A percentile compares a stretch with the other conserved stretches of the same genome.
These are phyloP conservation scores for Stegodyphus dumicola DNA, from an alignment of 1,140 invertebrate species.

Conservation along the genomic window DNA sequence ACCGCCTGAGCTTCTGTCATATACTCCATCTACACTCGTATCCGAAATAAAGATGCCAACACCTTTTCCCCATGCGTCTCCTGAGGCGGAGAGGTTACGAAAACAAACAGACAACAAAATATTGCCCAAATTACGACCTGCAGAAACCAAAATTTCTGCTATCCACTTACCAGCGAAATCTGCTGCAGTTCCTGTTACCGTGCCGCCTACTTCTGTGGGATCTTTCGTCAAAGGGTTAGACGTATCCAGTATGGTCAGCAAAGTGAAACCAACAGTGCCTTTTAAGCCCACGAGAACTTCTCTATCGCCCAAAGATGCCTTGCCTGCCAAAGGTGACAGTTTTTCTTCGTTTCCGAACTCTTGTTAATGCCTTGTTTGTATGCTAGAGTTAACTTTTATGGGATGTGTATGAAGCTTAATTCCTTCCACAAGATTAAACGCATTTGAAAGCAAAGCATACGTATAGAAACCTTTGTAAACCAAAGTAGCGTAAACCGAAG, in stretches of 20 bases:
- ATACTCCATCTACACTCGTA: constrained; percentile 2
- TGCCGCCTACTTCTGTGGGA: not conserved
- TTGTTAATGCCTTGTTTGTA: too few relatives aligned
- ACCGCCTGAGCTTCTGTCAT: not conserved
- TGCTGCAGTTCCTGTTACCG: not conserved
- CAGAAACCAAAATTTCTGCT: constrained; percentile 15
- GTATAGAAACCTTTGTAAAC: too few relatives aligned
- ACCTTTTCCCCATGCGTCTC: not conserved
- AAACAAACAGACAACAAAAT: not conserved
- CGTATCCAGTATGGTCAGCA: constrained; percentile 30
- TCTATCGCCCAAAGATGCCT: constrained; percentile 36
- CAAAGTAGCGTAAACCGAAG: too few relatives aligned
- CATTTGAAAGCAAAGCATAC: too few relatives aligned
- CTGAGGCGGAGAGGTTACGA: not conserved
- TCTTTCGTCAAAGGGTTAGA: not conserved
- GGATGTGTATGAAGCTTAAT: too few relatives aligned
- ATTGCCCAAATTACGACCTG: not conserved
- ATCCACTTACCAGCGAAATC: not conserved
- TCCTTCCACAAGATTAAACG: too few relatives aligned
- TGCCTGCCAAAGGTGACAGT: constrained; percentile 29
- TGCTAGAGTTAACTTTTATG: too few relatives aligned
- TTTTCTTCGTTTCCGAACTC: not conserved
- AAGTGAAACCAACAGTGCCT: constrained; percentile 58
- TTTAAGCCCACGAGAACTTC: constrained; percentile 53
- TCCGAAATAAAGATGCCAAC: not conserved